Evolutionary conservation across 2,797 vertebrate genomes (phyloP).

Genomic region (Lycodopsis pacificus): DNA sequence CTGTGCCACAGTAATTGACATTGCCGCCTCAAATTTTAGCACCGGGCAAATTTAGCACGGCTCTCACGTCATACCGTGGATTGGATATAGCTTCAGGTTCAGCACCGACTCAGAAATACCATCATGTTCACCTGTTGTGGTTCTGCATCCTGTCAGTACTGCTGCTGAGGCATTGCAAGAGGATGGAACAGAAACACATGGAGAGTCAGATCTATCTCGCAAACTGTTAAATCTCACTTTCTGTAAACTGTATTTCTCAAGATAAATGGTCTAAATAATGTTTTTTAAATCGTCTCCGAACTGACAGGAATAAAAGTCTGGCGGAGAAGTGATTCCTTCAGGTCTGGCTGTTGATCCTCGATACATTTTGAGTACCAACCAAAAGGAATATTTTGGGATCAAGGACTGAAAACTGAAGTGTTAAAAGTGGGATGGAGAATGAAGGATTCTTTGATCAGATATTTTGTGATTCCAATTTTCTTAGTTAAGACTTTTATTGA

Average conservation of each 20-base stretch:
- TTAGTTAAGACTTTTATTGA: not conserved
- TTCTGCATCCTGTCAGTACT: not conserved
- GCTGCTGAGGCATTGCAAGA: not conserved
- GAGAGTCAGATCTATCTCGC: not conserved
- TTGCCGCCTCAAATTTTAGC: conserved; percentile 74
- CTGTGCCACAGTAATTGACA: conserved; percentile 65
- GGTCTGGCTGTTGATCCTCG: not conserved
- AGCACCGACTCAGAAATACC: conserved; percentile 82
- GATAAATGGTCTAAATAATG: not conserved
- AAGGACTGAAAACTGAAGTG: not conserved
- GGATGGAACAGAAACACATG: not conserved
- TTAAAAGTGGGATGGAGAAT: not conserved
- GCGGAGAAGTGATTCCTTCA: not conserved
- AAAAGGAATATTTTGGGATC: not conserved
- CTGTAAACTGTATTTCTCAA: not conserved
- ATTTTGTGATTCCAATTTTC: not conserved
- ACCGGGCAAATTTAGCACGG: conserved; percentile 77
- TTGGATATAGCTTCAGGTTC: conserved; percentile 69
- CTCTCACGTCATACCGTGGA: conserved; percentile 67
- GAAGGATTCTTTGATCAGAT: not conserved
- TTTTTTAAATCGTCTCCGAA: not conserved
- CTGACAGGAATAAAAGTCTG: not conserved
- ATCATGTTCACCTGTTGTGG: conserved; percentile 17
- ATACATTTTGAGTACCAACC: not conserved
- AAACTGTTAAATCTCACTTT: not conserved